Evolutionary conservation across 1,140 invertebrate species (phyloP).

Genomic region (Mycetomoellerius zeteki): DNA sequence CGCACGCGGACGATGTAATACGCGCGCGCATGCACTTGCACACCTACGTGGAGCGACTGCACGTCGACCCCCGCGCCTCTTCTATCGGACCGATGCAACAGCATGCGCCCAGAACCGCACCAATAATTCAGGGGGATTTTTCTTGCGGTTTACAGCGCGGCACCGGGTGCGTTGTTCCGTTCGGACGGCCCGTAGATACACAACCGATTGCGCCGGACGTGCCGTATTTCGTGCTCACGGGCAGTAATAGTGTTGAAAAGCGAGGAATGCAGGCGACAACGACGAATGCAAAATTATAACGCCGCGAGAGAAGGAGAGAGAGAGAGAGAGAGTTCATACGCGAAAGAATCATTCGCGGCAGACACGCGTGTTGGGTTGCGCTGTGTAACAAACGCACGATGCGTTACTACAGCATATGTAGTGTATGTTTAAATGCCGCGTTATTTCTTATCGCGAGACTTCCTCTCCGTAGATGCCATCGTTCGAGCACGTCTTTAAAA

Average conservation of each 20-base stretch:
- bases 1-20: neutral
- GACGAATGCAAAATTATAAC: neutral
- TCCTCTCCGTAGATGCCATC: neutral
- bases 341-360: neutral
- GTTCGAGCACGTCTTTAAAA: neutral
- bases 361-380: neutral
- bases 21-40: constrained; percentile 55
- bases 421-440: constrained; percentile 33
- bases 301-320: neutral
- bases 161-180: constrained; percentile 74
- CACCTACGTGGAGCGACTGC: constrained; percentile 9
- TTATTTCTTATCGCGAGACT: constrained; percentile 8
- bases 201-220: constrained; percentile 45
- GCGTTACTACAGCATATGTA: neutral
- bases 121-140: constrained; percentile 85
- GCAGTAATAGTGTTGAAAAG: constrained; percentile 30
- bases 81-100: constrained; percentile 72
- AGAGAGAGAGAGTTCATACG: neutral
- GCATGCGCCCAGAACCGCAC: constrained; percentile 82
- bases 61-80: constrained; percentile 51
- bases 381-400: constrained; percentile 19
- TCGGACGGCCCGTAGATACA: constrained; percentile 28
- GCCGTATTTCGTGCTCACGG: constrained; percentile 23
- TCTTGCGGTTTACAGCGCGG: constrained; percentile 82
- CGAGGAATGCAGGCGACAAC: neutral